Conservation (phyloP, 2,888 invertebrate genomes). For the Coenonympha glycerion region DNA sequence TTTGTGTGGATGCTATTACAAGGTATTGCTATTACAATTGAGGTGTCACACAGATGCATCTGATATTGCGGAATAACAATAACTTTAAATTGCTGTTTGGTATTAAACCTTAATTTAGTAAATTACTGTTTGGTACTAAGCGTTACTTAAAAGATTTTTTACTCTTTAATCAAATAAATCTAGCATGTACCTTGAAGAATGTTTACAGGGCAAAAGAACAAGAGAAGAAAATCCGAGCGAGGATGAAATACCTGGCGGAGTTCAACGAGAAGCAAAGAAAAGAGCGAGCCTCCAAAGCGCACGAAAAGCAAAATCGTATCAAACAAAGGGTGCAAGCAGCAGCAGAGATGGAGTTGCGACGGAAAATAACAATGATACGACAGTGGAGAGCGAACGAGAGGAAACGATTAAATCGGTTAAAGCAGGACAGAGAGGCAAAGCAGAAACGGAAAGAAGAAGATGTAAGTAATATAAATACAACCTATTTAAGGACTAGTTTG, state of each 20-base stretch:
- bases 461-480: conserved; percentile 35
- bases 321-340: conserved; percentile 65
- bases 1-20: no score
- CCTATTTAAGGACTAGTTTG: not conserved
- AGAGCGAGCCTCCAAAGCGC: conserved; percentile 48
- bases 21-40: no score
- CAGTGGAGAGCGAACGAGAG: conserved; percentile 63
- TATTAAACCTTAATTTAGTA: no score
- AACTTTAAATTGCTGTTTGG: no score
- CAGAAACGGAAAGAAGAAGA: conserved; percentile 47
- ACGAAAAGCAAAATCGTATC: conserved; percentile 54
- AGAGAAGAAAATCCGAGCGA: conserved; percentile 54
- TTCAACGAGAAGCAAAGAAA: conserved; percentile 53
- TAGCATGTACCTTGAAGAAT: not conserved
- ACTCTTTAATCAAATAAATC: not conserved
- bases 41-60: no score
- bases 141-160: no score
- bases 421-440: conserved; percentile 51
- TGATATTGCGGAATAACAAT: no score
- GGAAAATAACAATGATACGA: conserved; percentile 66
- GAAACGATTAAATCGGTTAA: conserved; percentile 51
- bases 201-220: conserved; percentile 56
- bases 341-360: conserved; percentile 59
- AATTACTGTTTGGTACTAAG: no score
- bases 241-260: conserved; percentile 59